Evolutionary conservation across 2,113 vertebrate species (phyloP).

Genomic region (Datnioides undecimradiatus): DNA sequence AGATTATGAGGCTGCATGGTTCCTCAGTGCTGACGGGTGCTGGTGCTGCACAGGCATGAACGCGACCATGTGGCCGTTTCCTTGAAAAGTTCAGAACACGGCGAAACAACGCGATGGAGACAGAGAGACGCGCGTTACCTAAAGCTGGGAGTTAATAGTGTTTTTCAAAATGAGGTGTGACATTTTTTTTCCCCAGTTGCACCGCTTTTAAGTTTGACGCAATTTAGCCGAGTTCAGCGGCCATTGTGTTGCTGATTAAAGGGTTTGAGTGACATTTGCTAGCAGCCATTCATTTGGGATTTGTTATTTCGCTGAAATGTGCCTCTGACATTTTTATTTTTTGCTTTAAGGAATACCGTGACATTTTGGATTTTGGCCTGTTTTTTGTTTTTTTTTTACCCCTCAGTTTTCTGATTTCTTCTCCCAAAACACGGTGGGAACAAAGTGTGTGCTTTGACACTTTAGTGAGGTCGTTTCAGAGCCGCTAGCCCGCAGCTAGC

Average conservation of each 20-base stretch:
- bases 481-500: conserved; percentile 15
- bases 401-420: background rate
- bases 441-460: background rate
- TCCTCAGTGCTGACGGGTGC: too few species aligned
- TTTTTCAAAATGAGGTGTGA: conserved; percentile 2
- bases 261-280: conserved; percentile 42
- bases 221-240: conserved; percentile 2
- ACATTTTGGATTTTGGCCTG: conserved; percentile 34
- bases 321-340: conserved; percentile 33
- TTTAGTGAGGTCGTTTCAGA: background rate
- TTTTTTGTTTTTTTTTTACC: background rate
- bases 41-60: too few species aligned
- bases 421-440: background rate
- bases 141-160: background rate
- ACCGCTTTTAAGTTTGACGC: background rate
- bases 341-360: conserved; percentile 25
- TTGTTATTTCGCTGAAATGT: conserved; percentile 43
- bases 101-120: background rate
- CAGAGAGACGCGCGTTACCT: background rate
- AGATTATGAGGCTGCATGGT: too few species aligned
- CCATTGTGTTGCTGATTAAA: conserved; percentile 31
- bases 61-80: too few species aligned
- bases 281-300: conserved; percentile 28
- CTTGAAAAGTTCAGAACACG: background rate
- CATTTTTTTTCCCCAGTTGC: conserved; percentile 10